Evolutionary conservation across 30 jellyfish, hydroid and myxozoan genomes (phyloP), one percentile per base, ranked within the genome.

Genomic region (Hydractinia echinata): DNA sequence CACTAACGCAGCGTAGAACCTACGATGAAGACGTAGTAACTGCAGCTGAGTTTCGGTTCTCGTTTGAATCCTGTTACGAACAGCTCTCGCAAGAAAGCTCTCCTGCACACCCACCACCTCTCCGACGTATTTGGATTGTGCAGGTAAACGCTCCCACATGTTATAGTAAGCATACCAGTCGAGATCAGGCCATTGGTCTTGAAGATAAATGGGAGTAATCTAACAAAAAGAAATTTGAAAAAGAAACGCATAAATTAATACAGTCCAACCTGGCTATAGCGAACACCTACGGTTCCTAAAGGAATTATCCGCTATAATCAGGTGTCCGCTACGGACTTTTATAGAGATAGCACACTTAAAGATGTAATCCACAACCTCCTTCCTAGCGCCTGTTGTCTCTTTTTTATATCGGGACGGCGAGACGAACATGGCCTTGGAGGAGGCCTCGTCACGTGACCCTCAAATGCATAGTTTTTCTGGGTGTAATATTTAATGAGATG

Each of bases 171-270:
- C 88, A 67, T 83, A 85, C 99, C 99, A 93, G 69, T 93, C 99
- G 48, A 87, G 56, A 4, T 93, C 92, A 1, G 99, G 96, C 95
- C 91, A 85, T 73, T 93, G 99, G 14, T 94, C 96, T 61, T 88
- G 96, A 81, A 93, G 73, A 83, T 79, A 87, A 39, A 88, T 87
- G 4, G 99, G 99, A 83, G 96, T 93, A 56, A 93, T 94, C 99
- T 93, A 66, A 10, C 53, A 54, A 48, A 61, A 58, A 77, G 5
- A 81, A 61, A 3, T 6, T 15, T 5, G 9, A 78, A 50, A 6
- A 64, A 13, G 8, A 30, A 30, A 30, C 44, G 44, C 44, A 30
- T 30, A 30, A 30, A 30, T 30, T 30, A 30, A 30, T 30, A 30
- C 44, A 30, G 44, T 30, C 44, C 44, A 30, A 30, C 44, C 44